Evolutionary conservation across 30 jellyfish, hydroid and myxozoan genomes (phyloP).

Genomic region (Aurelia aurita complex sp. Pacific): DNA sequence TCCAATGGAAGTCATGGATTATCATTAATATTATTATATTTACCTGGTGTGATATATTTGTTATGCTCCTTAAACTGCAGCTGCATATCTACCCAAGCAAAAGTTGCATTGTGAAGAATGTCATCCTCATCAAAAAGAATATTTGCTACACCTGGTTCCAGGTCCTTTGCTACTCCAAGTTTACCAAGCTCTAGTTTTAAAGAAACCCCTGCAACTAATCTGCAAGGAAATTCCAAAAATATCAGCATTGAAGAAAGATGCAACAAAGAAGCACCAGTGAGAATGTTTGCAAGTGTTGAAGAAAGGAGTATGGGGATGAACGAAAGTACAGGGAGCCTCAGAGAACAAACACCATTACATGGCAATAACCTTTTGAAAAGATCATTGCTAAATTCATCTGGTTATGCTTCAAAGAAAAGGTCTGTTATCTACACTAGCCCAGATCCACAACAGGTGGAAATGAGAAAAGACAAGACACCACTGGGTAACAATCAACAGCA

Average conservation of each 20-base stretch:
- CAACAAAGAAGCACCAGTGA: not conserved
- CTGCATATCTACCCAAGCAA: not conserved
- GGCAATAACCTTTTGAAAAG: constrained; percentile 3
- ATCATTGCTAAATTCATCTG: constrained; percentile 14
- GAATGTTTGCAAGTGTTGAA: not conserved
- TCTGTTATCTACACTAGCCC: constrained; percentile 46
- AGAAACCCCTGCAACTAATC: not conserved
- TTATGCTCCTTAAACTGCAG: not conserved
- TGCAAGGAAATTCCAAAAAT: not conserved
- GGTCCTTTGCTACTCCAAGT: constrained; percentile 29
- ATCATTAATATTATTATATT: no score
- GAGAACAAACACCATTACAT: constrained; percentile 2
- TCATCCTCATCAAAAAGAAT: constrained; percentile 16
- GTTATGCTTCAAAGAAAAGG: constrained; percentile 15
- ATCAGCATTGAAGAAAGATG: not conserved
- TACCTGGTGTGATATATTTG: not conserved
- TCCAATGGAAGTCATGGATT: not conserved
- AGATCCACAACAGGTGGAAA: constrained; percentile 1
- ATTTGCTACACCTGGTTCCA: constrained; percentile 69
- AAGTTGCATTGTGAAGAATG: not conserved
- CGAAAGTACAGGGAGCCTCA: no score
- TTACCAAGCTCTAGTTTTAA: not conserved
- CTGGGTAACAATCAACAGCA: not conserved
- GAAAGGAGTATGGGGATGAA: no score
- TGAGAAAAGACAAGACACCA: not conserved